A percentile compares a stretch with the other conserved stretches of the same genome.
phyloP scores from a whole-genome alignment of 2,797 vertebrate species.

The Prunella strophiata region DNA sequence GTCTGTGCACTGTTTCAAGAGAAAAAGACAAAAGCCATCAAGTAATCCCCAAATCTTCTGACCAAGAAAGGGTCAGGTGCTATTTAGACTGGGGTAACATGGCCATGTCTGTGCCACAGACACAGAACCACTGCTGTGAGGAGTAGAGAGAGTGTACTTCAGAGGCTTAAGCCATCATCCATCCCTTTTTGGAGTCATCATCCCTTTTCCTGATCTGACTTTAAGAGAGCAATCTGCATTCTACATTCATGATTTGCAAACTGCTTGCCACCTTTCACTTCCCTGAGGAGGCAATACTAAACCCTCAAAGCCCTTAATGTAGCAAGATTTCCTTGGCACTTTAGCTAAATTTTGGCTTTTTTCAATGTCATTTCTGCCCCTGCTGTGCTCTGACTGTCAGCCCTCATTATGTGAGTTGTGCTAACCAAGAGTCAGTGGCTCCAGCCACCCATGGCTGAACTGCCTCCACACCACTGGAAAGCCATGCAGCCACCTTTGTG shows the following conservation, averaged over 20 bases:
- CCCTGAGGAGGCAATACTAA: background rate
- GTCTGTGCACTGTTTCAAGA: rapidly evolving
- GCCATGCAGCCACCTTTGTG: rapidly evolving
- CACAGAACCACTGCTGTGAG: rapidly evolving
- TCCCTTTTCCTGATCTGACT: background rate
- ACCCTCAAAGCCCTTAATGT: background rate
- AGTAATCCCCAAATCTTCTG: background rate
- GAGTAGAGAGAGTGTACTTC: background rate
- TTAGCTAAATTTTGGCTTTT: background rate
- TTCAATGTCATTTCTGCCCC: background rate
- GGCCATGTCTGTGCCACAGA: background rate
- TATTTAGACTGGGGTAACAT: background rate
- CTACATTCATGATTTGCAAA: background rate
- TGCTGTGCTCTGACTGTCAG: background rate
- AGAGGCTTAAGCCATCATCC: background rate
- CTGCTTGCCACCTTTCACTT: background rate
- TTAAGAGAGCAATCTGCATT: background rate
- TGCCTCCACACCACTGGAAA: background rate
- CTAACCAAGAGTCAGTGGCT: background rate
- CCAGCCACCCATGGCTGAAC: background rate
- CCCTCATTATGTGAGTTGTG: background rate
- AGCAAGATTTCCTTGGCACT: background rate
- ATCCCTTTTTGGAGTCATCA: background rate
- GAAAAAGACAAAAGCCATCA: background rate
- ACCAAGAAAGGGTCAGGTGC: background rate